These are phyloP conservation scores for Tillus elongatus DNA, from an alignment of 2,888 invertebrate species.

Conservation along the genomic window DNA sequence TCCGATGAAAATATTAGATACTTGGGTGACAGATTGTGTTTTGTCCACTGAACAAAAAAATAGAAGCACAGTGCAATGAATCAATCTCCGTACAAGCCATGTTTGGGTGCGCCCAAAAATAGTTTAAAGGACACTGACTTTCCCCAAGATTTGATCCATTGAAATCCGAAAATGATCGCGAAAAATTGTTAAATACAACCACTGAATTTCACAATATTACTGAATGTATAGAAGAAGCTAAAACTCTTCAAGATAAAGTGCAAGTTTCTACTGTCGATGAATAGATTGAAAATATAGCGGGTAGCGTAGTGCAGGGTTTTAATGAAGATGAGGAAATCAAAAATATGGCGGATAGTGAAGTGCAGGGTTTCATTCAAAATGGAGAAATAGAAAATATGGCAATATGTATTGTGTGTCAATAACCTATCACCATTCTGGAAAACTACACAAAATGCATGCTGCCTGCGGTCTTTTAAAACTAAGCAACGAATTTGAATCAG, in stretches of 20 bases:
- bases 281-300: background rate
- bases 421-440: too few relatives aligned
- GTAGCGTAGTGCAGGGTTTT: slow-evolving; percentile 1
- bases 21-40: background rate
- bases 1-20: slow-evolving; percentile 13
- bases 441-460: too few relatives aligned
- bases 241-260: slow-evolving; percentile 1
- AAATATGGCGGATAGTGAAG: slow-evolving; percentile 1
- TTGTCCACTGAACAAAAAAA: background rate
- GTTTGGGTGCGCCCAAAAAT: slow-evolving; percentile 1
- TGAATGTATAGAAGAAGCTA: background rate
- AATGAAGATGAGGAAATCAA: background rate
- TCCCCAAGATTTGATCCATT: too few relatives aligned
- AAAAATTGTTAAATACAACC: too few relatives aligned
- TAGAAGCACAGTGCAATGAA: background rate
- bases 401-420: too few relatives aligned
- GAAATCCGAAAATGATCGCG: too few relatives aligned
- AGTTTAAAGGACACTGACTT: too few relatives aligned
- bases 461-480: too few relatives aligned
- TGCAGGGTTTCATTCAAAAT: slow-evolving; percentile 1
- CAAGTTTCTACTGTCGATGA: slow-evolving; percentile 2
- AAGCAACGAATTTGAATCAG: too few relatives aligned
- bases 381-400: background rate
- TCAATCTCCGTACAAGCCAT: background rate
- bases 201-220: too few relatives aligned